phyloP scores from a whole-genome alignment of 2,797 vertebrate genomes.

The Poeciliopsis paucimaculata region DNA sequence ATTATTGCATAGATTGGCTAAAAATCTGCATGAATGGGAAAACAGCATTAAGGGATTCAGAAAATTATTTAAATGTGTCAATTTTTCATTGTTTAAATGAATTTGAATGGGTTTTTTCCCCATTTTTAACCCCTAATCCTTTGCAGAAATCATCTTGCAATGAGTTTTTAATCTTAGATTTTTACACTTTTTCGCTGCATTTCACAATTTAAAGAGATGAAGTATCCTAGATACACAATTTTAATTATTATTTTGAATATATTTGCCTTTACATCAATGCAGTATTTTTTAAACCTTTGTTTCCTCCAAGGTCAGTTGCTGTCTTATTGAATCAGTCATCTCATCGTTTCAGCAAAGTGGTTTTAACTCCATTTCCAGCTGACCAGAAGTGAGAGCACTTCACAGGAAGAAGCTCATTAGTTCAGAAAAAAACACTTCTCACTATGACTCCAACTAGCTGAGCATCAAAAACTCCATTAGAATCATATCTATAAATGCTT shows the following conservation, averaged over 20 bases:
- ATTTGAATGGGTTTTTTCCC: not conserved
- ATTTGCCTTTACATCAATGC: not conserved
- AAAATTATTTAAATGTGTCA: not conserved
- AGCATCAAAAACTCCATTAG: conserved; percentile 21
- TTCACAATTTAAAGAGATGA: too few species aligned
- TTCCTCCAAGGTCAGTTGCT: not conserved
- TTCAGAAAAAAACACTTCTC: not conserved
- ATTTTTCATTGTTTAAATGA: not conserved
- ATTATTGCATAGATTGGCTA: not conserved
- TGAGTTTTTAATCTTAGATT: not conserved
- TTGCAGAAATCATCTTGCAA: not conserved
- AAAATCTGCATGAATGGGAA: not conserved
- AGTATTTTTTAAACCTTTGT: not conserved
- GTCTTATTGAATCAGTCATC: not conserved
- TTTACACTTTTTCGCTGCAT: not conserved
- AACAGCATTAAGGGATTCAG: not conserved
- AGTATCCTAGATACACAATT: not conserved
- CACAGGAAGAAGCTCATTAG: not conserved
- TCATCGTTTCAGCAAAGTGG: not conserved
- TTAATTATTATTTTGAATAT: not conserved
- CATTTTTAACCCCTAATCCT: not conserved
- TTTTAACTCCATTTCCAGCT: not conserved
- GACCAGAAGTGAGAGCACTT: conserved; percentile 1
- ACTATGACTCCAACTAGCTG: not conserved
- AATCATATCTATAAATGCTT: not conserved